Evolutionary conservation across 2,888 invertebrate species (phyloP).

Genomic region (Drosophila nr. perissopoda): DNA sequence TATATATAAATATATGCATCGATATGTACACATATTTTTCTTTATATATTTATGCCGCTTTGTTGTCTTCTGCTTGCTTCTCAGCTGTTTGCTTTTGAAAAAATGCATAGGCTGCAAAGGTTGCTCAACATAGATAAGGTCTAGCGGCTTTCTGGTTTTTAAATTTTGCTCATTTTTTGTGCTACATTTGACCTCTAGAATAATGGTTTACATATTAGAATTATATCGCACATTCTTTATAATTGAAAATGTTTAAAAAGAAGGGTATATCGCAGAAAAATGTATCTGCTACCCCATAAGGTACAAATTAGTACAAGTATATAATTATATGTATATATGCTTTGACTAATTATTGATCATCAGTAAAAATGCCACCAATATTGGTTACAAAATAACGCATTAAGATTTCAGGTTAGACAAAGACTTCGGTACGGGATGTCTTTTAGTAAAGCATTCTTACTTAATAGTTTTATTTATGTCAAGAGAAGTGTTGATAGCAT

Average conservation of each 20-base stretch:
- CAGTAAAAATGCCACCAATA: not conserved
- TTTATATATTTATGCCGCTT: constrained; percentile 55
- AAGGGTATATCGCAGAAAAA: not conserved
- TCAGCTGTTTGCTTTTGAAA: constrained; percentile 27
- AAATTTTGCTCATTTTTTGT: not conserved
- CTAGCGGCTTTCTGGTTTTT: not conserved
- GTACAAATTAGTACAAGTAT: not conserved
- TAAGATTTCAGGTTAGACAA: too few relatives aligned
- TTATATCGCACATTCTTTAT: not conserved
- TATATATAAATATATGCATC: constrained; percentile 4
- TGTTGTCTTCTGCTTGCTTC: constrained; percentile 10
- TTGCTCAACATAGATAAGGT: not conserved
- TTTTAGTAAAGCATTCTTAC: not conserved
- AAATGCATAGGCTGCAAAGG: not conserved
- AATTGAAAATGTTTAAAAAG: not conserved
- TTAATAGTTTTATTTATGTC: not conserved
- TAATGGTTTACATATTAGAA: not conserved
- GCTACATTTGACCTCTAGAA: not conserved
- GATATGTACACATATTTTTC: constrained; percentile 18
- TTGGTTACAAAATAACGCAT: not conserved
- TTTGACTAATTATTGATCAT: not conserved
- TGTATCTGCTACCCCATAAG: not conserved
- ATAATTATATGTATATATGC: not conserved
- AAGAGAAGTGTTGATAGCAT: not conserved
- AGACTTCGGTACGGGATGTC: too few relatives aligned